A percentile compares a stretch with the other conserved stretches of the same genome.
phyloP scores from a whole-genome alignment of 2,888 invertebrate species.

The Napeogenes inachia region DNA sequence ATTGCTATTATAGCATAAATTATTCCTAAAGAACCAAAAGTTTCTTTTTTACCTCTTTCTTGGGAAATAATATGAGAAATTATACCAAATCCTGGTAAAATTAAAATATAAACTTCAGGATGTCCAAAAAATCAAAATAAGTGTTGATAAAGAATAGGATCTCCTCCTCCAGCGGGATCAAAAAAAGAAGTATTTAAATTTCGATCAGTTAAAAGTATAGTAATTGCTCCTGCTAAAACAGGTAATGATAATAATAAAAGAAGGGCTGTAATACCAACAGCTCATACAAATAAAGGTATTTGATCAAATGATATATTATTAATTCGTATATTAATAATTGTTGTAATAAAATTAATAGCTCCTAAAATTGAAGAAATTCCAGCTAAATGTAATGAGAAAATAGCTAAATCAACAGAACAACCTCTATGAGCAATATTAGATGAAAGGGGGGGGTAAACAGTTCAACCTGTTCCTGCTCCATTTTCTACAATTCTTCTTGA shows the following conservation, averaged over 20 bases:
- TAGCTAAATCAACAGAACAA: constrained; percentile 84
- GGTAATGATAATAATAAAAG: constrained; percentile 83
- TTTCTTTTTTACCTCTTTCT: constrained; percentile 85
- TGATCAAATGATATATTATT: constrained; percentile 78
- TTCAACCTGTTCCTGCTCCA: constrained; percentile 88
- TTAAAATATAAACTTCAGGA: constrained; percentile 91
- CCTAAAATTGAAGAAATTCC: constrained; percentile 86
- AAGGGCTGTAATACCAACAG: constrained; percentile 75
- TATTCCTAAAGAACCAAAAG: constrained; percentile 85
- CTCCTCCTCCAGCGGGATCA: constrained; percentile 87
- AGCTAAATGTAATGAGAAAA: constrained; percentile 86
- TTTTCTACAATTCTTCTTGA: constrained; percentile 81
- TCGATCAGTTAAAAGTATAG: constrained; percentile 87
- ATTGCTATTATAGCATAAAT: constrained; percentile 91
- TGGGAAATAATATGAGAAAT: constrained; percentile 87
- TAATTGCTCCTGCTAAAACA: constrained; percentile 87
- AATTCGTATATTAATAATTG: constrained; percentile 84
- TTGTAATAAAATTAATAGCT: constrained; percentile 88
- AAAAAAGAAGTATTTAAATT: constrained; percentile 90
- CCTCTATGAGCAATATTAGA: constrained; percentile 80
- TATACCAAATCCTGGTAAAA: constrained; percentile 89
- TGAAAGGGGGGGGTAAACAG: constrained; percentile 84
- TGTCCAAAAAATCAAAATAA: constrained; percentile 94
- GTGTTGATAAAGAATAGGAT: constrained; percentile 89
- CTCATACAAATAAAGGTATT: constrained; percentile 85